Evolutionary conservation across 2,888 invertebrate species (phyloP), one percentile per base, ranked within the genome.

Genomic region (Amblyjoppa proteus): DNA sequence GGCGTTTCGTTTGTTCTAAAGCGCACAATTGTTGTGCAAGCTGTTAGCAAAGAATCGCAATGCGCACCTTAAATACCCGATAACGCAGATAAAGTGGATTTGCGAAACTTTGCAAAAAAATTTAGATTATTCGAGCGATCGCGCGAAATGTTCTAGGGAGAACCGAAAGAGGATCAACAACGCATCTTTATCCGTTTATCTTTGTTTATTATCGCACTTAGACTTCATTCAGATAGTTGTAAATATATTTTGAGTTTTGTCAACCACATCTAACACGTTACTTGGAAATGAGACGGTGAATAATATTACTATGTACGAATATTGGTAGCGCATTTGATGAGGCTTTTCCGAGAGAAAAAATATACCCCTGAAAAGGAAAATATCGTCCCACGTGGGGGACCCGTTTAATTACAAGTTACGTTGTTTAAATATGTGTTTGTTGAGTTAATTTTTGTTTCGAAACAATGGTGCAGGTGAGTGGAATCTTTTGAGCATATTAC

Each of bases 301-400:
- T 5, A 56, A 61, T 69, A 38, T 51, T 38, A n/a, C 74, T 25
- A 53, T 75, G 41, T 38, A 31, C 3, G 41, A 16, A 38, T 41
- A 69, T 53, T 49, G 71, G 91, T 90, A 73, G 85, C 82, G 91
- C 88, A 87, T 88, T 92, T 94, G 94, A 94, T 91, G 89, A 92
- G 91, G 92, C 92, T 94, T 93, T 93, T 92, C 92, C 92, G 87
- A 90, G 91, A 90, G 92, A 93, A 93, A 93, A 92, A 94, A 93
- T 93, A 93, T 91, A 91, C 90, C 91, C 92, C 91, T 89, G 92
- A 92, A 89, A 92, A 93, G 93, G 93, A 93, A 93, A 93, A 94
- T 93, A 93, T 93, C 93, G 90, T 93, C 92, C 94, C 94, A 94
- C 94, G 94, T 94, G 94, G 93, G 85, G 92, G 91, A 90, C 90